A percentile compares a stretch with the other conserved stretches of the same genome.
These are phyloP conservation scores for Pherbina coryleti DNA, from an alignment of 2,888 invertebrate species.

Conservation along the genomic window DNA sequence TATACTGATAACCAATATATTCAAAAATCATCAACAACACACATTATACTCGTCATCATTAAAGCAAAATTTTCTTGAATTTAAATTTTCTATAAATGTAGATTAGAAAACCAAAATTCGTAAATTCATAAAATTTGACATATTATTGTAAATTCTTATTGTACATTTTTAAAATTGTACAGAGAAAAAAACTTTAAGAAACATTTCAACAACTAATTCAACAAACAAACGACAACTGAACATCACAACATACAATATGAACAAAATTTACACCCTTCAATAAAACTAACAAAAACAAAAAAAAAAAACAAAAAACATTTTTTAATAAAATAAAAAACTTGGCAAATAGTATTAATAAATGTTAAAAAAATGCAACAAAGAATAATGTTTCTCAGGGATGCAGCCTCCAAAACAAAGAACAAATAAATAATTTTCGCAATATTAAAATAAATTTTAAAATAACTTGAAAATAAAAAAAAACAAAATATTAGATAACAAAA, in stretches of 20 bases:
- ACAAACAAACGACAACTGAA: too few species aligned
- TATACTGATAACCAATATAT: too few species aligned
- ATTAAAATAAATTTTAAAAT: conserved; percentile 46
- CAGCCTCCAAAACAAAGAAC: conserved; percentile 66
- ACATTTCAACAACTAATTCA: too few species aligned
- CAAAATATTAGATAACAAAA: conserved; percentile 57
- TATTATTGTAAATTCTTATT: too few species aligned
- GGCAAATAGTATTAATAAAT: conserved; percentile 51
- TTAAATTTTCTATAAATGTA: too few species aligned
- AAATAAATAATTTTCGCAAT: conserved; percentile 51
- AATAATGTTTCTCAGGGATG: conserved; percentile 69
- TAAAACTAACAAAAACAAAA: conserved; percentile 1
- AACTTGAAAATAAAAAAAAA: conserved; percentile 36
- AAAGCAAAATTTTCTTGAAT: too few species aligned
- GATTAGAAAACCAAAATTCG: too few species aligned
- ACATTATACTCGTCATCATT: too few species aligned
- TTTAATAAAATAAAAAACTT: neutral
- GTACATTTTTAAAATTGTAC: too few species aligned
- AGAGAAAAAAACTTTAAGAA: too few species aligned
- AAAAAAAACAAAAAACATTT: neutral
- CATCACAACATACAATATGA: neutral
- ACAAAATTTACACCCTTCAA: neutral
- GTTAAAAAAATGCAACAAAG: conserved; percentile 59
- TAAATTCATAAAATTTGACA: too few species aligned
- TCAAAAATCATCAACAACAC: too few species aligned